Conservation (phyloP, 2,113 vertebrate genomes). For the Nettapus auritus region DNA sequence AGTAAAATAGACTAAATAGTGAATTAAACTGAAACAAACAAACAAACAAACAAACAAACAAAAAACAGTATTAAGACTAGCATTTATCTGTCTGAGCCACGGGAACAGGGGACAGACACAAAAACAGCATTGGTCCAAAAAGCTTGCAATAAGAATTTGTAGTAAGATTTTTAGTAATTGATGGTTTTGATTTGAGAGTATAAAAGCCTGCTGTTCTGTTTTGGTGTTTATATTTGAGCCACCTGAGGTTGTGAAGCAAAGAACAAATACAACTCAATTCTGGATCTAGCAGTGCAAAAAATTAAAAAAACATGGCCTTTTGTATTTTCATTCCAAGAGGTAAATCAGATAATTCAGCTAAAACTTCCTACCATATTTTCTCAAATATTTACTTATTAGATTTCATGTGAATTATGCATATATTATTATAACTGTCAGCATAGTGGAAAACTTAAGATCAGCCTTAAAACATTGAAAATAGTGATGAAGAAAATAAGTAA, state of each 20-base stretch:
- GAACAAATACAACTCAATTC: neutral
- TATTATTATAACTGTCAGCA: conserved; percentile 20
- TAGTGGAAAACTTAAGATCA: neutral
- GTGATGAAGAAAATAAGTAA: neutral
- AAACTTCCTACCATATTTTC: neutral
- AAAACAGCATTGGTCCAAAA: neutral
- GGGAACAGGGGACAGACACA: neutral
- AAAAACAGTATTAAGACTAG: neutral
- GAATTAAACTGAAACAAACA: neutral
- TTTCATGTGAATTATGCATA: neutral
- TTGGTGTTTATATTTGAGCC: neutral
- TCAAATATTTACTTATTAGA: neutral
- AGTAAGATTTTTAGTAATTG: neutral
- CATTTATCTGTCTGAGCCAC: too few species aligned
- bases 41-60: too few species aligned
- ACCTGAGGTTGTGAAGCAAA: neutral
- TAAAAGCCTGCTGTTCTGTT: neutral
- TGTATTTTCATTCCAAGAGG: neutral
- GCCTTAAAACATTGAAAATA: conserved; percentile 21
- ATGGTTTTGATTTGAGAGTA: neutral
- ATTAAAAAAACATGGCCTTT: neutral
- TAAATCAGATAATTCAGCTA: neutral
- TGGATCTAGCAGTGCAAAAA: neutral
- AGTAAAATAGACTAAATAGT: neutral
- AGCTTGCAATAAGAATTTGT: neutral